phyloP scores from a whole-genome alignment of 37 sponge, comb jelly and placozoan species.

The Eunapius fragilis region DNA sequence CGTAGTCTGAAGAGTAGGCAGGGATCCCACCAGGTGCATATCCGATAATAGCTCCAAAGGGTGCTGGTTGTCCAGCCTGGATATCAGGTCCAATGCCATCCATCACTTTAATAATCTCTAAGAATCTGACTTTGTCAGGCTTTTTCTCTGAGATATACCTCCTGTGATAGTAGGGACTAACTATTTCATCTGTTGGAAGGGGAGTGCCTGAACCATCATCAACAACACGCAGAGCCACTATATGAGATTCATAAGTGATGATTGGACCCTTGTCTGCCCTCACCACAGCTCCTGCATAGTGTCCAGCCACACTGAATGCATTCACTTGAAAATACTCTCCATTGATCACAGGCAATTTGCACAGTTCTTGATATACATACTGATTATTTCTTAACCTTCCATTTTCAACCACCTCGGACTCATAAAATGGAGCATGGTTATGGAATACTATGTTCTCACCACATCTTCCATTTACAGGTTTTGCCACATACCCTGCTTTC shows the following conservation, averaged over 20 bases:
- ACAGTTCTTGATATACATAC: not conserved
- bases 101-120: not conserved
- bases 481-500: not conserved
- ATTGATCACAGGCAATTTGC: not conserved
- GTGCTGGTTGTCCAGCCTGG: not conserved
- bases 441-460: not conserved
- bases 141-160: not conserved
- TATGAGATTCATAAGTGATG: not conserved
- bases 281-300: not conserved
- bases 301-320: not conserved
- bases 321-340: not conserved
- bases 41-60: not conserved
- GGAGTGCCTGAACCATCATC: not conserved
- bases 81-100: not conserved
- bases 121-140: not conserved
- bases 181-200: not conserved
- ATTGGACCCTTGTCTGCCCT: not conserved
- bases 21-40: not conserved
- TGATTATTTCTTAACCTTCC: not conserved
- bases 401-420: not conserved
- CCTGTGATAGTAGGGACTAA: not conserved
- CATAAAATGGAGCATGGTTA: not conserved
- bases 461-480: not conserved
- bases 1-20: not conserved
- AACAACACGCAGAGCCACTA: not conserved